phyloP scores from a whole-genome alignment of 2,113 vertebrate genomes.

The Phasianus colchicus region DNA sequence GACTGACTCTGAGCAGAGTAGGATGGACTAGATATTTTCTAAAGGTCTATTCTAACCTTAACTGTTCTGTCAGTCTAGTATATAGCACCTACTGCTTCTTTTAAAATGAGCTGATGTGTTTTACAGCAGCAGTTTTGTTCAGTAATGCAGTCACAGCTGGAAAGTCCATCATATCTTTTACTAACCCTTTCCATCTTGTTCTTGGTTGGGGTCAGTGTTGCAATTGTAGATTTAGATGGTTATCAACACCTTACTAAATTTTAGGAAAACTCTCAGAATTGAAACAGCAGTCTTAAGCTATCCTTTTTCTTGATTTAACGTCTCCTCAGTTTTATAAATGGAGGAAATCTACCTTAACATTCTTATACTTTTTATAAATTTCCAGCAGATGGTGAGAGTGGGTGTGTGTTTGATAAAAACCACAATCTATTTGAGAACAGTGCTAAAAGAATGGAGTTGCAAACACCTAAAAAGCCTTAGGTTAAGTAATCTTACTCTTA shows the following conservation, averaged over 20 bases:
- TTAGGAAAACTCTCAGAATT: neutral
- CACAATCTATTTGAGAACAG: conserved; percentile 65
- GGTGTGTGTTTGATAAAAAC: conserved; percentile 67
- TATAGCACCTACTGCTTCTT: neutral
- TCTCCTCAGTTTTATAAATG: conserved; percentile 28
- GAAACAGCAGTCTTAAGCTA: neutral
- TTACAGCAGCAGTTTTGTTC: neutral
- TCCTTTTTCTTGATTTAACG: conserved; percentile 30
- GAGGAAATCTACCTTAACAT: conserved; percentile 56
- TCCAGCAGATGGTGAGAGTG: conserved; percentile 66
- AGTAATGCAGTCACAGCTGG: neutral
- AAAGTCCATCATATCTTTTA: neutral
- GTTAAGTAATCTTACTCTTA: conserved; percentile 61
- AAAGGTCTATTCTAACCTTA: neutral
- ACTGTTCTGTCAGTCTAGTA: neutral
- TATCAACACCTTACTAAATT: neutral
- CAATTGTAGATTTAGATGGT: neutral
- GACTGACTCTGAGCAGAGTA: neutral
- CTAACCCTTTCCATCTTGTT: neutral
- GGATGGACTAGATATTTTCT: neutral
- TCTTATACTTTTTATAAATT: conserved; percentile 65
- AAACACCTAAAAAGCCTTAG: conserved; percentile 63
- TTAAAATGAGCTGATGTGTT: neutral
- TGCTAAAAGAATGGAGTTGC: conserved; percentile 44
- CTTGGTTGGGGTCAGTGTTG: neutral